Conservation (phyloP, 2,113 vertebrate genomes). For the Actenoides lindsayi region DNA sequence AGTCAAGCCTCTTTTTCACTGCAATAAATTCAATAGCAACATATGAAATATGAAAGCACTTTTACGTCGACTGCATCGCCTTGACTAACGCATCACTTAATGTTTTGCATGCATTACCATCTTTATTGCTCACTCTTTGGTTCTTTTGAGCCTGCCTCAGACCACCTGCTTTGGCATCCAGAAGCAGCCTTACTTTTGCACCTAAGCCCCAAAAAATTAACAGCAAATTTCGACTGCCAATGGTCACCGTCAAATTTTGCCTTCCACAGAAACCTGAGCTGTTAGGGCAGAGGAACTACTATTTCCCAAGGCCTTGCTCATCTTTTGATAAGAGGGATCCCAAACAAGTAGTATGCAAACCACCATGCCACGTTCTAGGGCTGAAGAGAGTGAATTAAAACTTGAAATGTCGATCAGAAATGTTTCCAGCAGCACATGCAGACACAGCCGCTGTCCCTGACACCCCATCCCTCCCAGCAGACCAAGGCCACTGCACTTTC, state of each 20-base stretch:
- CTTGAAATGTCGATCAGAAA: neutral
- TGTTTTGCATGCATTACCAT: neutral
- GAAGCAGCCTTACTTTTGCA: neutral
- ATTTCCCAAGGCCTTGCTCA: neutral
- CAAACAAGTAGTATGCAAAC: fast-evolving
- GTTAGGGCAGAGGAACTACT: neutral
- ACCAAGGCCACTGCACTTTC: neutral
- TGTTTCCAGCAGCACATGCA: fast-evolving
- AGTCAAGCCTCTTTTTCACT: neutral
- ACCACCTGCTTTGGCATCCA: neutral
- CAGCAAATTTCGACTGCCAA: neutral
- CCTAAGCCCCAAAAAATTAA: neutral
- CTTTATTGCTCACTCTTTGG: neutral
- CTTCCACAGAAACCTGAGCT: neutral
- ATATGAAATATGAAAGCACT: neutral
- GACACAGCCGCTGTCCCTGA: neutral
- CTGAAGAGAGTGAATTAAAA: neutral
- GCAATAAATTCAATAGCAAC: neutral
- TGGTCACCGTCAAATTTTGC: neutral
- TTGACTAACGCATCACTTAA: neutral
- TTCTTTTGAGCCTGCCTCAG: neutral
- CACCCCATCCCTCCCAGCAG: neutral
- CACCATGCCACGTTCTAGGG: neutral
- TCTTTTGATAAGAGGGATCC: neutral
- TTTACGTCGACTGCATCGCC: conserved; percentile 1